phyloP scores from a whole-genome alignment of 2,113 vertebrate species.

The Aspidoscelis tigris region DNA sequence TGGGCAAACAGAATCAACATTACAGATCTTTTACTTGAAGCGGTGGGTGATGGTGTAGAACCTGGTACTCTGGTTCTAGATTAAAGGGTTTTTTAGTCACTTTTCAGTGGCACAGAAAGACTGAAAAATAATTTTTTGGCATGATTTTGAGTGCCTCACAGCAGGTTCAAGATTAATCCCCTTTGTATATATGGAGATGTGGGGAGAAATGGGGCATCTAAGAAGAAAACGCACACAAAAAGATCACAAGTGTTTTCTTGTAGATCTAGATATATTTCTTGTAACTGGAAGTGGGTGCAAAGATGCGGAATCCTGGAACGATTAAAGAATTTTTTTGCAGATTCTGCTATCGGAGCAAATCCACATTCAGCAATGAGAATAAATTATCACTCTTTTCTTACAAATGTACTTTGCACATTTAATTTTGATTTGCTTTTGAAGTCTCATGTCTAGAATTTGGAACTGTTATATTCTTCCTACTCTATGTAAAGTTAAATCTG shows the following conservation, averaged over 20 bases:
- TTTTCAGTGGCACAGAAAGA: background rate
- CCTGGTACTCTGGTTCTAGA: background rate
- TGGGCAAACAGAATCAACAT: background rate
- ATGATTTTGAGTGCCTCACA: background rate
- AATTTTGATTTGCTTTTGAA: background rate
- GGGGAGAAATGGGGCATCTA: background rate
- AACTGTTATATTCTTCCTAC: background rate
- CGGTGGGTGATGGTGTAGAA: background rate
- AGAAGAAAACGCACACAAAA: background rate
- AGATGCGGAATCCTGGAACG: background rate
- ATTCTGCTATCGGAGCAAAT: background rate
- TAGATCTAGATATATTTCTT: too few relatives aligned
- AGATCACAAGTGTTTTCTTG: background rate
- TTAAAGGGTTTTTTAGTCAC: background rate
- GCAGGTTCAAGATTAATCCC: background rate
- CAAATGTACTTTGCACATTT: background rate
- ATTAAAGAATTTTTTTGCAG: background rate
- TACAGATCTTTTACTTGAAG: background rate
- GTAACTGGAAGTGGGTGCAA: background rate
- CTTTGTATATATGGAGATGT: background rate
- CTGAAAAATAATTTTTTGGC: background rate
- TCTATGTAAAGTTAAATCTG: background rate
- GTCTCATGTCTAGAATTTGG: background rate
- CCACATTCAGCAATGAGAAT: background rate
- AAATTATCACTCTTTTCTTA: background rate